A percentile compares a stretch with the other conserved stretches of the same genome.
phyloP scores from a whole-genome alignment of 2,113 vertebrate species.

The Oncorhynchus tshawytscha region DNA sequence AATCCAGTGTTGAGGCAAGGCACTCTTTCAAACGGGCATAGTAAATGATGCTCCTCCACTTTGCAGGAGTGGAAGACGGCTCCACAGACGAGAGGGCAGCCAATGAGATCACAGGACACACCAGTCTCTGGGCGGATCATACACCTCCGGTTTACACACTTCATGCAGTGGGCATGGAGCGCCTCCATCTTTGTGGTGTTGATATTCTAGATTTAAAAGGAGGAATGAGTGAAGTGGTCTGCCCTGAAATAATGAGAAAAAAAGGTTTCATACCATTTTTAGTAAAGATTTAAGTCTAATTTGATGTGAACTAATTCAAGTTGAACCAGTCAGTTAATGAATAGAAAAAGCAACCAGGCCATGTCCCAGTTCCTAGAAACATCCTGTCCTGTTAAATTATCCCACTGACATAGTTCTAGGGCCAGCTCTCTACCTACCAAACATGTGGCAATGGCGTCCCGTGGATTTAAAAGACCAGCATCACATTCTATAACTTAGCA shows the following conservation, averaged over 20 bases:
- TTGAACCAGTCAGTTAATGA: too few species aligned
- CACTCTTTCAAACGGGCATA: slow-evolving; percentile 93
- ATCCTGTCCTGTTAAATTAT: slow-evolving; percentile 12
- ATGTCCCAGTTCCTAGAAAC: neutral
- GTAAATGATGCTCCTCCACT: slow-evolving; percentile 86
- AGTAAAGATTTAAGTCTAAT: neutral
- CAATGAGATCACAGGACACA: slow-evolving; percentile 89
- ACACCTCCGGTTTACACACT: slow-evolving; percentile 93
- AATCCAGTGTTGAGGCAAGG: slow-evolving; percentile 92
- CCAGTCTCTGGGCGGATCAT: slow-evolving; percentile 88
- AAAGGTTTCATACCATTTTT: neutral
- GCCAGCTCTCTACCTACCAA: neutral
- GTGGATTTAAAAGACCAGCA: neutral
- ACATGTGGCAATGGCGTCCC: neutral
- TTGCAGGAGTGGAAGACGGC: slow-evolving; percentile 96
- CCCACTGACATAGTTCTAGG: neutral
- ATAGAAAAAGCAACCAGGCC: too few species aligned
- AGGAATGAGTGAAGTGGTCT: slow-evolving; percentile 3
- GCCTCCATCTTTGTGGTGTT: slow-evolving; percentile 78
- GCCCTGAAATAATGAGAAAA: slow-evolving; percentile 36
- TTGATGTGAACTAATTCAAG: neutral
- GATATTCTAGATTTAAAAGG: neutral
- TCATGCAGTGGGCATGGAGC: slow-evolving; percentile 89
- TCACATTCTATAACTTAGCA: slow-evolving; percentile 20
- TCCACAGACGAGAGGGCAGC: slow-evolving; percentile 92